Conservation (phyloP, 1,140 invertebrate species). For the Bathynomus jamesi region DNA sequence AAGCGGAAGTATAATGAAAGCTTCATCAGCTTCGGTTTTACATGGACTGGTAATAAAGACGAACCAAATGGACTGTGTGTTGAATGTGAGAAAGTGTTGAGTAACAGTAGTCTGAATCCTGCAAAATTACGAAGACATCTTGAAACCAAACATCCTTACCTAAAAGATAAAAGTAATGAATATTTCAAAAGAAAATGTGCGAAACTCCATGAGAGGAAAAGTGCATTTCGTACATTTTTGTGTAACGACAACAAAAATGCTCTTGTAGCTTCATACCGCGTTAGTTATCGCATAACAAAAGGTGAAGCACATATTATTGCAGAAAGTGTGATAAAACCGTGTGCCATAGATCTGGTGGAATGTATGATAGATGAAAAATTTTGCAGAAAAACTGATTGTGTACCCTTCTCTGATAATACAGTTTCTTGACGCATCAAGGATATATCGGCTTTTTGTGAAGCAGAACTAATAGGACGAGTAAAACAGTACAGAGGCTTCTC, state of each 20-base stretch:
- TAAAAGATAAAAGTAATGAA: neutral
- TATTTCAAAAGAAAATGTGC: neutral
- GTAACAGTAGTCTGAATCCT: conserved; percentile 13
- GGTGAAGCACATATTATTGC: neutral
- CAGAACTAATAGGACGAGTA: neutral
- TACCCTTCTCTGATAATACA: neutral
- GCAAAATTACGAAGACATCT: neutral
- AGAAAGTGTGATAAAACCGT: neutral
- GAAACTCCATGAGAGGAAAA: neutral
- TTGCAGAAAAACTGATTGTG: neutral
- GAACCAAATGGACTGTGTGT: conserved; percentile 17
- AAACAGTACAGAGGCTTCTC: neutral
- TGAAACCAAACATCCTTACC: neutral
- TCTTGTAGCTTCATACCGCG: neutral
- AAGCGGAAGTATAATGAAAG: conserved; percentile 6
- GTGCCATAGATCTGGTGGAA: neutral
- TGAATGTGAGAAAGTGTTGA: conserved; percentile 18
- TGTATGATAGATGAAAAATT: neutral
- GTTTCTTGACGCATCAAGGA: neutral
- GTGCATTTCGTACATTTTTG: neutral
- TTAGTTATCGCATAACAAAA: neutral
- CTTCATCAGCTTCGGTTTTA: conserved; percentile 15
- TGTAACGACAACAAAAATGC: neutral
- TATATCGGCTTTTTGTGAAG: neutral
- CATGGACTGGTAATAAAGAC: conserved; percentile 12